Evolutionary conservation across 2,797 vertebrate species (phyloP), one percentile per base, ranked within the genome.

Genomic region (Austrolebias charrua): DNA sequence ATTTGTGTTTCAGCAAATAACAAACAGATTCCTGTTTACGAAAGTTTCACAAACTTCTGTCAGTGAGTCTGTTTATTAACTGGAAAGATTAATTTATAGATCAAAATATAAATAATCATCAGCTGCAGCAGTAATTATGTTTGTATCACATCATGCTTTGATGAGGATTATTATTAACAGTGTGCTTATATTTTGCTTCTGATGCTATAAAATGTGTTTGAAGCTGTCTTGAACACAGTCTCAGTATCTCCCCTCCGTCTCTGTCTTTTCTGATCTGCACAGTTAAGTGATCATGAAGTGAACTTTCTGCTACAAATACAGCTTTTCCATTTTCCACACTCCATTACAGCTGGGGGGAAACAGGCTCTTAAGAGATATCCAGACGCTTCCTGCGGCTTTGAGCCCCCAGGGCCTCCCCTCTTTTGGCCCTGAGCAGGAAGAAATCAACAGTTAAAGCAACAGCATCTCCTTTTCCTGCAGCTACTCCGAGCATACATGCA

Each of bases 351-450:
- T 83, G 77, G 73, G 76, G 80, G 75, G 85, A 86, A 86, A 86
- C 83, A 87, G 88, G 88, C 89, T 90, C 84, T 85, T 89, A 89
- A 89, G 87, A 90, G 78, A 88, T 79, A 91, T 91, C 89, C 86
- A 91, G 89, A 92, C 82, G 61, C 89, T 91, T 93, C 90, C 91
- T 78, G 85, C 88, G 88, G 87, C 86, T 80, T 73, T 40, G 61
- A 79, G 84, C 88, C 89, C 88, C 87, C 52, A 76, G 88, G 90
- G 89, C 84, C 79, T 85, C 66, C 67, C 75, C 71, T 75, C 66
- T 71, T 80, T 85, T 83, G 64, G 62, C 86, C 85, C 74, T 74
- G 71, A 86, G 84, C 81, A 85, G 80, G 84, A 88, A 81, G 79
- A 80, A 90, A 85, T 82, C 71, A 79, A 73, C 84, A 78, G 74